Percentiles rank a stretch among this genome's conserved stretches.
Conservation (phyloP, 2,888 invertebrate genomes). For the Nomada hirtipes region DNA sequence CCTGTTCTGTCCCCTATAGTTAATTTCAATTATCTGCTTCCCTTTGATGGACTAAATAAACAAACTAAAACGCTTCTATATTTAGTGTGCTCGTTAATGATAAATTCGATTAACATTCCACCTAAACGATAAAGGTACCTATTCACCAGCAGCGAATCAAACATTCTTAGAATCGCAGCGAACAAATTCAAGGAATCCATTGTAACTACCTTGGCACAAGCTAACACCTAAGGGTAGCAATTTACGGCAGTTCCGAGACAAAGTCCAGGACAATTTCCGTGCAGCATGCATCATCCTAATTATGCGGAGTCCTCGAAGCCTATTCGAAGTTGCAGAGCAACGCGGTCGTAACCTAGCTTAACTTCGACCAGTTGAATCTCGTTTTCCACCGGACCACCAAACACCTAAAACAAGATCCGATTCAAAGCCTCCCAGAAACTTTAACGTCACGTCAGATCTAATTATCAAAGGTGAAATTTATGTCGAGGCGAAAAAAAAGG, state of each 20-base stretch:
- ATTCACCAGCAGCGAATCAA: not conserved
- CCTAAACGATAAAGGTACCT: no score
- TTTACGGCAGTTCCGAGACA: constrained; percentile 8
- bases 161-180: constrained; percentile 21
- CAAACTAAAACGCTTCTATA: no score
- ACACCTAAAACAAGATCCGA: constrained; percentile 29
- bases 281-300: constrained; percentile 40
- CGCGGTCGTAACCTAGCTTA: not conserved
- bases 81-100: not conserved
- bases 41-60: no score
- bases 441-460: constrained; percentile 12
- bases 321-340: constrained; percentile 12
- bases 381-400: constrained; percentile 9
- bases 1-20: no score
- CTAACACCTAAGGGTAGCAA: constrained; percentile 14
- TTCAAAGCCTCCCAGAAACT: not conserved
- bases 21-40: no score
- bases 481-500: no score
- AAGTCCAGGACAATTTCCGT: constrained; percentile 34
- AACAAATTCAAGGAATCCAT: constrained; percentile 9
- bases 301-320: constrained; percentile 32
- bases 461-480: constrained; percentile 6
- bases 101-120: constrained; percentile 3
- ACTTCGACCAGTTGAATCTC: constrained; percentile 32
- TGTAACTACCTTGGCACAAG: not conserved